A percentile compares a stretch with the other conserved stretches of the same genome.
phyloP scores from a whole-genome alignment of 2,888 invertebrate genomes.

The Incurvaria masculella region DNA sequence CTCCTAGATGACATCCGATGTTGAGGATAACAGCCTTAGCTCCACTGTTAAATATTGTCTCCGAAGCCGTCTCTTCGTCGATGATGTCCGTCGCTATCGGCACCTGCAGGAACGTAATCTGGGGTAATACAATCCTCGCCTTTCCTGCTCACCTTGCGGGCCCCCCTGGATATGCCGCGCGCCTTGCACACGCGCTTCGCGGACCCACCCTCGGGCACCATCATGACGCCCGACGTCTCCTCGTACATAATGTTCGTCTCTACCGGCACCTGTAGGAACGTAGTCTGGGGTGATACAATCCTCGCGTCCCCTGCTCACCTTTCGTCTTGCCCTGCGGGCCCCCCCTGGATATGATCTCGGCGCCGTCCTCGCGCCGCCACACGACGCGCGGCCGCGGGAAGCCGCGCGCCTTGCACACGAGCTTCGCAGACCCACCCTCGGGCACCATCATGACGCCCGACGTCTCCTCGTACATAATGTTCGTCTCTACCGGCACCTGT shows the following conservation, averaged over 20 bases:
- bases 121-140: not conserved
- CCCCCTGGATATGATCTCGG: slow-evolving; percentile 74
- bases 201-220: slow-evolving; percentile 91
- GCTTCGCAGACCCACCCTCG: slow-evolving; percentile 86
- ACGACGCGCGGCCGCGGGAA: slow-evolving; percentile 81
- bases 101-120: slow-evolving; percentile 56
- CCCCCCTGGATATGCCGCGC: slow-evolving; percentile 77
- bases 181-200: slow-evolving; percentile 86
- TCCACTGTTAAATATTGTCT: no score
- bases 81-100: no score
- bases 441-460: slow-evolving; percentile 93
- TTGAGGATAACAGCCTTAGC: slow-evolving; percentile 92
- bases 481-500: slow-evolving; percentile 90
- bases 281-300: no score
- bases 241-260: slow-evolving; percentile 88
- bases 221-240: slow-evolving; percentile 89
- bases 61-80: no score
- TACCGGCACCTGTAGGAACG: slow-evolving; percentile 86
- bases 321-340: slow-evolving; percentile 71
- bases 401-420: slow-evolving; percentile 82
- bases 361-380: slow-evolving; percentile 85
- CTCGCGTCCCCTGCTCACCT: no score
- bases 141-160: slow-evolving; percentile 60
- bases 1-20: slow-evolving; percentile 85
- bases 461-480: slow-evolving; percentile 85